Percentiles rank a stretch among this genome's conserved stretches.
phyloP scores from a whole-genome alignment of 2,797 vertebrate species.

The Sebastes iracundus region DNA sequence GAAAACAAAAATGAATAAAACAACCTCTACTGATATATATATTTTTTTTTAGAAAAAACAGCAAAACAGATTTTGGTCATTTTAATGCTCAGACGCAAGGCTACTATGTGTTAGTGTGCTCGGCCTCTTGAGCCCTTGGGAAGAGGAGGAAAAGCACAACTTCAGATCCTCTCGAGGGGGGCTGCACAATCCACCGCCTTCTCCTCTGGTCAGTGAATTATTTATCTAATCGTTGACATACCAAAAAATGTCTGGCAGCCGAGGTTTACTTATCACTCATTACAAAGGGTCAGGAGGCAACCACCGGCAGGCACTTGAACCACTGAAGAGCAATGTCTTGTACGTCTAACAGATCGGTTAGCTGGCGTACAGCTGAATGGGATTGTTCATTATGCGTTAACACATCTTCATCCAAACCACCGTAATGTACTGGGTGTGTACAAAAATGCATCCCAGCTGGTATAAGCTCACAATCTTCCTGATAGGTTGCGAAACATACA shows the following conservation, averaged over 20 bases:
- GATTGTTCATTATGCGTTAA: not conserved
- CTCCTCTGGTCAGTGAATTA: conserved; percentile 63
- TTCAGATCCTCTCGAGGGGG: conserved; percentile 25
- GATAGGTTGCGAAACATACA: conserved; percentile 6
- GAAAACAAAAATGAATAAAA: conserved; percentile 77
- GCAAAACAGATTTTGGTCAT: conserved; percentile 86
- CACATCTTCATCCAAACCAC: conserved; percentile 3
- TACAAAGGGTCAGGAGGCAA: conserved; percentile 57
- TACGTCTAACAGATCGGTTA: conserved; percentile 13
- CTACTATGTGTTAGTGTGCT: conserved; percentile 61
- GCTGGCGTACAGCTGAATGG: not conserved
- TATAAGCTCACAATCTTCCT: conserved; percentile 10
- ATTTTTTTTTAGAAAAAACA: conserved; percentile 56
- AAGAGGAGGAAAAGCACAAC: conserved; percentile 39
- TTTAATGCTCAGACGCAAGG: conserved; percentile 75
- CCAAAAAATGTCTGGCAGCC: conserved; percentile 56
- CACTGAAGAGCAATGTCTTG: conserved; percentile 35
- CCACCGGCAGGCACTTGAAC: conserved; percentile 70
- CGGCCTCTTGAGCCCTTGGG: conserved; percentile 50
- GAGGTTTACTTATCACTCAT: conserved; percentile 56
- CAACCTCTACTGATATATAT: conserved; percentile 50
- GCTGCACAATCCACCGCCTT: conserved; percentile 37
- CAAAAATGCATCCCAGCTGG: conserved; percentile 10
- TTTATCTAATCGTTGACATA: conserved; percentile 51
- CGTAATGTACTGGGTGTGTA: not conserved